These are phyloP conservation scores for Phasia obesa DNA, from an alignment of 2,888 invertebrate genomes.

Conservation along the genomic window DNA sequence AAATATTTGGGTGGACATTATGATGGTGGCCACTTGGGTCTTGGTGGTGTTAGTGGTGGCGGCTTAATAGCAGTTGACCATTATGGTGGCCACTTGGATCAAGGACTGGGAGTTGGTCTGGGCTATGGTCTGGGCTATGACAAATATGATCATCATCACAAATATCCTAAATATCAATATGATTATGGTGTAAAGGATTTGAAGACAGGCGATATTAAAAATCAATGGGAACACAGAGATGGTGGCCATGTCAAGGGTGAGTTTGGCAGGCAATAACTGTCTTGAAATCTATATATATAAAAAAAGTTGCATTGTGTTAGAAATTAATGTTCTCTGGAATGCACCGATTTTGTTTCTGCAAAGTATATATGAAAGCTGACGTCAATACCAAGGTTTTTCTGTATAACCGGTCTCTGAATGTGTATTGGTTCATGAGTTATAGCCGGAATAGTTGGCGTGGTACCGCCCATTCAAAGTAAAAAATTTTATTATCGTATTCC, in stretches of 20 bases:
- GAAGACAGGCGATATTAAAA: slow-evolving; percentile 83
- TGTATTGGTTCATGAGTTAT: no score
- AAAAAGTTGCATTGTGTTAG: no score
- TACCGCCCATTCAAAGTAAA: no score
- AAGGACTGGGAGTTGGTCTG: slow-evolving; percentile 71
- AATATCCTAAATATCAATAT: slow-evolving; percentile 83
- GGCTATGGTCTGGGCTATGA: slow-evolving; percentile 74
- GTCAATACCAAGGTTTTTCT: no score
- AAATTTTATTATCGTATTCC: no score
- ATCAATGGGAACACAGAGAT: slow-evolving; percentile 83
- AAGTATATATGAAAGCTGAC: no score
- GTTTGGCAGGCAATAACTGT: no score
- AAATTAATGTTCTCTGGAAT: no score
- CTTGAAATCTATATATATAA: no score
- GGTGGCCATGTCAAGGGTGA: slow-evolving; percentile 83
- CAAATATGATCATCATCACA: slow-evolving; percentile 81
- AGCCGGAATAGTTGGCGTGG: no score
- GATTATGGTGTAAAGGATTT: slow-evolving; percentile 83
- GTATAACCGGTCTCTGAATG: no score
- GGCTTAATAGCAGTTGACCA: slow-evolving; percentile 62
- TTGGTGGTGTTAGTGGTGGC: slow-evolving; percentile 59
- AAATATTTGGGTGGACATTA: slow-evolving; percentile 61
- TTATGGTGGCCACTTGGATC: slow-evolving; percentile 59
- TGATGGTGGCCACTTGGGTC: slow-evolving; percentile 47
- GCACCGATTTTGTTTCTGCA: no score